Base-by-base conservation (phyloP, 2,113 vertebrate species). In the Puffinus mauretanicus region DNA sequence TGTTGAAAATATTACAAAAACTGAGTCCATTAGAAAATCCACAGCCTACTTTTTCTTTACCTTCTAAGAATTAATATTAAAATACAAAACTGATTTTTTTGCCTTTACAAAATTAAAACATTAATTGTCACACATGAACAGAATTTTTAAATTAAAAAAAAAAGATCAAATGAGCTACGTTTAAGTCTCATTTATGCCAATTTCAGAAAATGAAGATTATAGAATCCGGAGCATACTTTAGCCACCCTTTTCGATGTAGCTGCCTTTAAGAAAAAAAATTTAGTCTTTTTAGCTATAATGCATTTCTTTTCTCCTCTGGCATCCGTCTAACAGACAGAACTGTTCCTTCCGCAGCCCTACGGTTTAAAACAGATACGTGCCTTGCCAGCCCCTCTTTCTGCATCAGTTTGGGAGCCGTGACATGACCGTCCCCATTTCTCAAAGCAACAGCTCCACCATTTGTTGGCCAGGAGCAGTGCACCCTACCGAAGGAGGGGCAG, bases 401-500 rank as follows among this genome's bases (percentile, higher is more conserved):
- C 47, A 22, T 19, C 54, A 6, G 17, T 7, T 2, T 29, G 26
- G 21, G 34, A 60, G 64, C 40, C 1, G 40, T 0, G 52, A 7
- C 22, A 16, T 4, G 3, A 9, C 7, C 55, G 7, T 27, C 9
- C 40, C 19, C 77, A 57, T 95, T 98, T 94, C 96, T 90, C 96
- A 98, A 97, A 93, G 86, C 98, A 98, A 97, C 61, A 97, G 98
- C 96, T 95, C 97, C 98, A 97, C 97, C 98, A 88, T 94, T 97
- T 94, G 98, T 95, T 91, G 55, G 84, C 72, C 66, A 7, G 81
- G 17, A 88, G 95, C 95, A 97, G 82, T 25, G 93, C 70, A 86
- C 30, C 20, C 32, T 6, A 10, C 25, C 38, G 2, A 17, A 20
- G 10, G 4, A 40, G 3, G 8, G 16, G 12, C 38, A 20, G 3